Percentiles rank a stretch among this genome's conserved stretches.
These are phyloP conservation scores for Nycteola revayana DNA, from an alignment of 2,888 invertebrate species.

Conservation along the genomic window DNA sequence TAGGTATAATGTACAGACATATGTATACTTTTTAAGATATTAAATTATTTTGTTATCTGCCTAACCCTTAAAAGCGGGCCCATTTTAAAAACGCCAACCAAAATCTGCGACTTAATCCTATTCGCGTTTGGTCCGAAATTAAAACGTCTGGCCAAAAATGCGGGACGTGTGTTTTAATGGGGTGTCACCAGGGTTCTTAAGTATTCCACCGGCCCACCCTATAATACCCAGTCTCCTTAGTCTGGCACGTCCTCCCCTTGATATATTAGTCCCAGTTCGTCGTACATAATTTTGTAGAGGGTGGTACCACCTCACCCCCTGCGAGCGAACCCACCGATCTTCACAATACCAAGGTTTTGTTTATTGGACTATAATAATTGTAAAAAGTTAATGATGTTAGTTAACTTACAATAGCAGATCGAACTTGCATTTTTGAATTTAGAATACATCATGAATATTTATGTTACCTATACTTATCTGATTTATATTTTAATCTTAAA, in stretches of 20 bases:
- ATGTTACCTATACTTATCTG: no score
- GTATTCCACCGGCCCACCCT: constrained; percentile 79
- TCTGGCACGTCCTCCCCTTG: constrained; percentile 81
- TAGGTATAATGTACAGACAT: no score
- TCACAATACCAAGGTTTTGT: constrained; percentile 78
- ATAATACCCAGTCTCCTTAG: constrained; percentile 81
- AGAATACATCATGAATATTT: no score
- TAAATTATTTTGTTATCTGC: no score
- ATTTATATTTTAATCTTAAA: no score
- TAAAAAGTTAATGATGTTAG: constrained; percentile 41
- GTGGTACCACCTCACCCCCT: constrained; percentile 55
- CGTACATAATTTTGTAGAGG: constrained; percentile 82
- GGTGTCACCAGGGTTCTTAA: constrained; percentile 81
- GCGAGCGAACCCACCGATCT: constrained; percentile 65
- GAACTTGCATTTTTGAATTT: neutral
- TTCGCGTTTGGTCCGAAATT: constrained; percentile 62
- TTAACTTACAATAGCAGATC: constrained; percentile 23
- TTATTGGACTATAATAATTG: constrained; percentile 72
- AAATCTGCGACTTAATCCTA: constrained; percentile 41
- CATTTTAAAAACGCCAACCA: constrained; percentile 32
- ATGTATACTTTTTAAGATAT: no score
- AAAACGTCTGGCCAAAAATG: constrained; percentile 78
- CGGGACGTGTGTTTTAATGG: constrained; percentile 80
- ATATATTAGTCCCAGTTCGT: constrained; percentile 82
- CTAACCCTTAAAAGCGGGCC: no score